Evolutionary conservation across 2,797 vertebrate genomes (phyloP), one percentile per base, ranked within the genome.

Genomic region (Valencia hispanica): DNA sequence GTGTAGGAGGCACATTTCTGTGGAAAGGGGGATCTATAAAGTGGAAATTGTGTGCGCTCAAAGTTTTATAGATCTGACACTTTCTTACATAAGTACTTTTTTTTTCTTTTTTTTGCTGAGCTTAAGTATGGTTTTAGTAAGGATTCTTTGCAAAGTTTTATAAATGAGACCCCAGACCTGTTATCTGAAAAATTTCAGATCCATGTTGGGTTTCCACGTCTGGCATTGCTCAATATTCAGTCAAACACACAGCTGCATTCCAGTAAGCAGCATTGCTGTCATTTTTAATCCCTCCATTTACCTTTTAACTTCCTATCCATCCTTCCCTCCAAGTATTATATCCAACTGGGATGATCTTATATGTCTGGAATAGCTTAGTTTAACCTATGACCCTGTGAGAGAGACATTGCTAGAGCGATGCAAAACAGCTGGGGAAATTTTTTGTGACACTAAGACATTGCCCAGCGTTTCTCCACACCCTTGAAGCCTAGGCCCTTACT

Each of bases 301-400:
- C 34, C 11, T 34, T 78, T 17, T 15, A 30, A 72, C 55, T 41
- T n/a, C 71, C 47, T 51, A 70, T 59, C 25, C 68, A 59, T 78
- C 41, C 9, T 15, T 70, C 45, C 39, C 22, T 70, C 50, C 50
- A 66, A 51, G 18, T 70, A 68, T 79, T 68, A 22, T 25, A 75
- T 79, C 79, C 74, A 78, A 79, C 79, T 71, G 71, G 76, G 77
- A 75, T 70, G 51, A 73, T 82, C 68, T 76, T 74, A 69, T 72
- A 78, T 81, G 66, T 82, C 57, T 84, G 77, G 69, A 81, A 81
- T 63, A 79, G 79, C 77, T 84, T 50, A 43, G 68, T 80, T 70
- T 74, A 68, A 80, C 86, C 87, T 83, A 59, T 90, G 87, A 87
- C 87, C 85, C 73, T 41, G 30, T 57, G 83, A 76, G 77, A 90